Evolutionary conservation across 2,888 invertebrate species (phyloP).

Genomic region (Leptopterna dolabrata): DNA sequence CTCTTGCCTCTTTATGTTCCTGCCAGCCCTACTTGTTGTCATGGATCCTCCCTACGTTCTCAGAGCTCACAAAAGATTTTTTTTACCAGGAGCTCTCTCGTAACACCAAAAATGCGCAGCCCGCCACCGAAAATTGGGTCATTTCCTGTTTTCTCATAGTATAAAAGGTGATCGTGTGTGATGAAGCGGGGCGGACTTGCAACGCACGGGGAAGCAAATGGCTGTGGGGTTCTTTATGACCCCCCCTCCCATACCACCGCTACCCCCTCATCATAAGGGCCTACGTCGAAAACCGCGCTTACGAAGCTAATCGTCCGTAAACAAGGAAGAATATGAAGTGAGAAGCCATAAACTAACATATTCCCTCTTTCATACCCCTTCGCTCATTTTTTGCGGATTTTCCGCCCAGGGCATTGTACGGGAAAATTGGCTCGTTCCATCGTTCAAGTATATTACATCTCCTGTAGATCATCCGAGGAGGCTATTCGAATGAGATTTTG

Average conservation of each 20-base stretch:
- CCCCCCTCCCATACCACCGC: neutral
- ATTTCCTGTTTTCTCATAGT: constrained; percentile 2
- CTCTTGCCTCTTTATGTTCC: too few relatives aligned
- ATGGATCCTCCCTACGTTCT: neutral
- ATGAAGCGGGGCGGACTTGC: neutral
- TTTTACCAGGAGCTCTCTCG: neutral
- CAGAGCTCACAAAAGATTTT: neutral
- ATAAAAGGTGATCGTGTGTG: constrained; percentile 18
- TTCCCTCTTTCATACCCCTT: neutral
- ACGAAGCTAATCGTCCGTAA: constrained; percentile 24
- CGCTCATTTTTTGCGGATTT: too few relatives aligned
- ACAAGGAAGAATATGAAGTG: constrained; percentile 10
- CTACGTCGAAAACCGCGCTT: neutral
- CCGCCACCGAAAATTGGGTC: constrained; percentile 9
- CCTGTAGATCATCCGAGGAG: too few relatives aligned
- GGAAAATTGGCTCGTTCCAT: neutral
- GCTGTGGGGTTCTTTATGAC: constrained; percentile 20
- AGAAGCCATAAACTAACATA: constrained; percentile 18
- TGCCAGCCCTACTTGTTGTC: neutral
- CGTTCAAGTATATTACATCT: too few relatives aligned
- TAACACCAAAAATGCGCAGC: neutral
- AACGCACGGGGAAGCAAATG: constrained; percentile 15
- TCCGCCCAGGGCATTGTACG: neutral
- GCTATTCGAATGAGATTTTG: too few relatives aligned
- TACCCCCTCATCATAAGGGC: neutral